These are phyloP conservation scores for Villa cingulata DNA, from an alignment of 2,888 invertebrate species.

Conservation along the genomic window DNA sequence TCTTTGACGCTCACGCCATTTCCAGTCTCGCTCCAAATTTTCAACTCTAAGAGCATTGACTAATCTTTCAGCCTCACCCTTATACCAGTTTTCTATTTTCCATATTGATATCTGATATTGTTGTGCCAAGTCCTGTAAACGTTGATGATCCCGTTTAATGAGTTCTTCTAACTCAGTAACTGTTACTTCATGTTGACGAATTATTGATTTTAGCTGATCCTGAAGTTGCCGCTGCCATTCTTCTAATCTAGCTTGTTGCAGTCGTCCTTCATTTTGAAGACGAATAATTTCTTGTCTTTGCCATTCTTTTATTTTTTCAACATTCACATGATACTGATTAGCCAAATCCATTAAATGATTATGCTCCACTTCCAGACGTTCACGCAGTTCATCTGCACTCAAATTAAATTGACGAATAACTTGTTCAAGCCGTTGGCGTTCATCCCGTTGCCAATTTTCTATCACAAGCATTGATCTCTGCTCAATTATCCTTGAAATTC, in stretches of 20 bases:
- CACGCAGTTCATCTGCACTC: conserved; percentile 22
- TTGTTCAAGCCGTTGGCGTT: conserved; percentile 26
- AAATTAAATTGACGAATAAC: conserved; percentile 28
- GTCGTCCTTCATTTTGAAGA: conserved; percentile 26
- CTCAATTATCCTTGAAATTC: conserved; percentile 26
- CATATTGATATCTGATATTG: conserved; percentile 27
- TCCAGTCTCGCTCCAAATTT: conserved; percentile 25
- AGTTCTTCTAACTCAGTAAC: conserved; percentile 28
- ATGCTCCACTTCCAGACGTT: conserved; percentile 27
- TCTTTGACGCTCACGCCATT: conserved; percentile 24
- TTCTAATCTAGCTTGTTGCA: conserved; percentile 26
- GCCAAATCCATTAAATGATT: conserved; percentile 25
- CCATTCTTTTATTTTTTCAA: conserved; percentile 30
- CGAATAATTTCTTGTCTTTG: conserved; percentile 26
- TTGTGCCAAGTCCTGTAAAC: conserved; percentile 26
- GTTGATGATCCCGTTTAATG: conserved; percentile 26
- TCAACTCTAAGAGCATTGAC: conserved; percentile 28
- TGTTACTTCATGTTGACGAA: conserved; percentile 25
- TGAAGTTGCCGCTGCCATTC: conserved; percentile 30
- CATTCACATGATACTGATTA: conserved; percentile 20
- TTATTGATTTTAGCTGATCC: conserved; percentile 24
- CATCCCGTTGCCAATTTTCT: conserved; percentile 29
- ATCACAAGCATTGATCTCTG: conserved; percentile 8
- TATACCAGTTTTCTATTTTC: conserved; percentile 31
- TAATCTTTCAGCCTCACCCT: conserved; percentile 22